Conservation (phyloP, 2,797 vertebrate species). For the Vultur gryphus region DNA sequence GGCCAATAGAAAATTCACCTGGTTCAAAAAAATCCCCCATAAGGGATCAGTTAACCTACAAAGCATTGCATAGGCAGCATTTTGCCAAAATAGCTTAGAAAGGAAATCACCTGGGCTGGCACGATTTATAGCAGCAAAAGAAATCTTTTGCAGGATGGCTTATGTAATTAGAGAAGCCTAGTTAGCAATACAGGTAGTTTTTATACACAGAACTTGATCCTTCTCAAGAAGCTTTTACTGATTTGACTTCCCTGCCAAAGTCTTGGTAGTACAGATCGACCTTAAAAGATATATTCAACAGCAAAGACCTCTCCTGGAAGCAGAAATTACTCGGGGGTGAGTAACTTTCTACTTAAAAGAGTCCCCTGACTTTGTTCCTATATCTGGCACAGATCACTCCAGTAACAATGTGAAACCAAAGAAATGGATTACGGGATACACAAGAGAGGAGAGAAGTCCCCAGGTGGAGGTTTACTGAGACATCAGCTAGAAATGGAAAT, state of each 20-base stretch:
- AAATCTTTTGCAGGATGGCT: neutral
- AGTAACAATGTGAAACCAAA: neutral
- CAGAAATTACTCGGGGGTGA: neutral
- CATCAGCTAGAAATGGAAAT: neutral
- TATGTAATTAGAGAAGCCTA: neutral
- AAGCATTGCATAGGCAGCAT: neutral
- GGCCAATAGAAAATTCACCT: neutral
- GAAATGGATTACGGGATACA: neutral
- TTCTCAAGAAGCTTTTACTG: neutral
- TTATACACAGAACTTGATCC: neutral
- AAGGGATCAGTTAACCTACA: neutral
- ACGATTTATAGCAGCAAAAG: neutral
- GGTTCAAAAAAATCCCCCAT: neutral
- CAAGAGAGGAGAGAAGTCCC: neutral
- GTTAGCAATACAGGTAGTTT: neutral
- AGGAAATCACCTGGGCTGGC: neutral
- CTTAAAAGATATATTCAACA: neutral
- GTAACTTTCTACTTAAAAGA: neutral
- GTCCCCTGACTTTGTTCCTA: neutral
- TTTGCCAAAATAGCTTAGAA: constrained; percentile 7
- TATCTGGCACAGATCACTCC: neutral
- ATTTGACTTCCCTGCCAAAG: neutral
- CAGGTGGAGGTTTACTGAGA: neutral
- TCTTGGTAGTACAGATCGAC: neutral
- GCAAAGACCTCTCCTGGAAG: neutral